Conservation (phyloP, 1,140 invertebrate species). For the Sycophaga agraensis region DNA sequence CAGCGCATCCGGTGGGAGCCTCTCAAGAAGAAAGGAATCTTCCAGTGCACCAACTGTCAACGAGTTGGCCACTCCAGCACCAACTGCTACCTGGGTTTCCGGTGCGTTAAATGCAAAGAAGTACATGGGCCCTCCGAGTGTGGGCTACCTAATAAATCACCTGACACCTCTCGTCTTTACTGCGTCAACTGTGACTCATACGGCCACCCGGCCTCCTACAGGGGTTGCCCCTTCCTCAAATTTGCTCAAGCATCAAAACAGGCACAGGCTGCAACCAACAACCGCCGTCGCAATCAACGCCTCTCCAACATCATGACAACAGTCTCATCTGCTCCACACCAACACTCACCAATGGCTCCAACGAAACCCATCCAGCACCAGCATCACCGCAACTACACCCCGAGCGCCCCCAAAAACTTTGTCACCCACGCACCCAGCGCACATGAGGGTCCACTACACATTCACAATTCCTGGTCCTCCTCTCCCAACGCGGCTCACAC, state of each 20-base stretch:
- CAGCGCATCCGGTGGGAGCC: neutral
- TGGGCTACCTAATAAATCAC: neutral
- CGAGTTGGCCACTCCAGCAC: constrained; percentile 16
- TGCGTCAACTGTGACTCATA: constrained; percentile 30
- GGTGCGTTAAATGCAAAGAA: constrained; percentile 21
- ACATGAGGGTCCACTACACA: too few species aligned
- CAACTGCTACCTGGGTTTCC: neutral
- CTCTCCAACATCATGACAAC: neutral
- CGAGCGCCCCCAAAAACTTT: too few species aligned
- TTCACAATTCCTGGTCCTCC: too few species aligned
- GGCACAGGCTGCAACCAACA: neutral
- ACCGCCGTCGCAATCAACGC: neutral
- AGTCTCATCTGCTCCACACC: neutral
- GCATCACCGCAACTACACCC: neutral
- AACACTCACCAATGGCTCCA: neutral
- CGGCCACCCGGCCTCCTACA: constrained; percentile 36
- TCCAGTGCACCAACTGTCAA: constrained; percentile 25
- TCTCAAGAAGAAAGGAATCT: neutral
- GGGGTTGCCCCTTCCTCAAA: constrained; percentile 29
- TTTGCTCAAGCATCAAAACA: neutral
- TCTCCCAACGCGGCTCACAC: too few species aligned
- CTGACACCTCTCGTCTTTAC: neutral
- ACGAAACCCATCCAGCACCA: neutral
- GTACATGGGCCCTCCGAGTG: neutral
- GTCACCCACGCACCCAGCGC: too few species aligned